Percentiles rank a stretch among this genome's conserved stretches.
These are phyloP conservation scores for Agrenia bidenticulata DNA, from an alignment of 2,888 invertebrate species.

Conservation along the genomic window DNA sequence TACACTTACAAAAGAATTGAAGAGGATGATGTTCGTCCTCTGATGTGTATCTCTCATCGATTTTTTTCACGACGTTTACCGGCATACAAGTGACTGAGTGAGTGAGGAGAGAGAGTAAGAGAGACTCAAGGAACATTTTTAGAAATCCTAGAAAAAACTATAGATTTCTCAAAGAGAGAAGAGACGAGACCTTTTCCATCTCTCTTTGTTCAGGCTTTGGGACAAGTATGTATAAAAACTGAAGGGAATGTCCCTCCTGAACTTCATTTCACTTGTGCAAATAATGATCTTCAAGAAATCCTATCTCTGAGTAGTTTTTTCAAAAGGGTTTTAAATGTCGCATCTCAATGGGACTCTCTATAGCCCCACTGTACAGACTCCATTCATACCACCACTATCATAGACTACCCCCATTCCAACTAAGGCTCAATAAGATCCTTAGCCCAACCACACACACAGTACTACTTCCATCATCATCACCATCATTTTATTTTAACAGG, in stretches of 20 bases:
- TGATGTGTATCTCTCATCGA: constrained; percentile 10
- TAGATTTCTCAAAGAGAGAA: too few relatives aligned
- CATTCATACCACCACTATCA: neutral
- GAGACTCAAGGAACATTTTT: too few relatives aligned
- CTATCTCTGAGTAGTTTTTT: neutral
- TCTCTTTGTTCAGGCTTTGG: too few relatives aligned
- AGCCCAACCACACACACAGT: too few relatives aligned
- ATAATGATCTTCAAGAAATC: constrained; percentile 17
- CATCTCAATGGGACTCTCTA: neutral
- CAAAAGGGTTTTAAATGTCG: constrained; percentile 11
- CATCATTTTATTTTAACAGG: too few relatives aligned
- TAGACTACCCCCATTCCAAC: too few relatives aligned
- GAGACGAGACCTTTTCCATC: too few relatives aligned
- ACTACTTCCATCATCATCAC: too few relatives aligned
- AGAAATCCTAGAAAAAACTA: too few relatives aligned
- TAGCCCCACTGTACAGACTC: neutral
- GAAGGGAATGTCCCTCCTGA: constrained; percentile 1
- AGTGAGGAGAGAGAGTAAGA: too few relatives aligned
- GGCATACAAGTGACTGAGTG: neutral
- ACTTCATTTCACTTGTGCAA: constrained; percentile 16
- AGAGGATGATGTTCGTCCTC: constrained; percentile 1
- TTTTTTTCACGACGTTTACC: neutral
- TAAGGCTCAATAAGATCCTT: too few relatives aligned
- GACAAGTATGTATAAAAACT: too few relatives aligned
- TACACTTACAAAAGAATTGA: neutral